Evolutionary conservation across 2,797 vertebrate species (phyloP).

Genomic region (Fringilla coelebs): DNA sequence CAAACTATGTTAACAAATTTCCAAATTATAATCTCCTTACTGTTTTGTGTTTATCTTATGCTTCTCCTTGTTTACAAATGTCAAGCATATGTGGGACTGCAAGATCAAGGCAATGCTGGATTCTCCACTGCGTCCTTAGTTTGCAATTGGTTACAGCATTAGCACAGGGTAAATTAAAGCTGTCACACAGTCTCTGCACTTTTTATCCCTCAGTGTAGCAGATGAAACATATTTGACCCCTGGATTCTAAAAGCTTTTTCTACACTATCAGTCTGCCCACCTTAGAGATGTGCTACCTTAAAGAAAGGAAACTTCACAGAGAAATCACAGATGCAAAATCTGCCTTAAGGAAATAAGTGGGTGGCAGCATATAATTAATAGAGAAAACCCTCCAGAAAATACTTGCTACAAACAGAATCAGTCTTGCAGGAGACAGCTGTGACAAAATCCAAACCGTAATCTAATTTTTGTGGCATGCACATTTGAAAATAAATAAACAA

Average conservation of each 20-base stretch:
- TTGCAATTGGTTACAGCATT: background rate
- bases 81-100: background rate
- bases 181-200: background rate
- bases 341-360: constrained; percentile 59
- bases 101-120: background rate
- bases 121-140: background rate
- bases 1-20: background rate
- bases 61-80: background rate
- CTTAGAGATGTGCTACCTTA: background rate
- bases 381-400: constrained; percentile 60
- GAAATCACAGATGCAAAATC: constrained; percentile 47
- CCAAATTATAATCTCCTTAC: background rate
- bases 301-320: constrained; percentile 41
- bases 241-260: background rate
- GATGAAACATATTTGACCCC: background rate
- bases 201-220: background rate
- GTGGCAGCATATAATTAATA: constrained; percentile 58
- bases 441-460: constrained; percentile 59
- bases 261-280: background rate
- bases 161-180: background rate
- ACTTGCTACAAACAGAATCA: constrained; percentile 47
- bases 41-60: background rate
- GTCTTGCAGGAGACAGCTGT: constrained; percentile 40
- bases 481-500: constrained; percentile 62
- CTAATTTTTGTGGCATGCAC: constrained; percentile 59